Evolutionary conservation across 2,888 invertebrate species (phyloP).

Genomic region (Agrochola circellaris): DNA sequence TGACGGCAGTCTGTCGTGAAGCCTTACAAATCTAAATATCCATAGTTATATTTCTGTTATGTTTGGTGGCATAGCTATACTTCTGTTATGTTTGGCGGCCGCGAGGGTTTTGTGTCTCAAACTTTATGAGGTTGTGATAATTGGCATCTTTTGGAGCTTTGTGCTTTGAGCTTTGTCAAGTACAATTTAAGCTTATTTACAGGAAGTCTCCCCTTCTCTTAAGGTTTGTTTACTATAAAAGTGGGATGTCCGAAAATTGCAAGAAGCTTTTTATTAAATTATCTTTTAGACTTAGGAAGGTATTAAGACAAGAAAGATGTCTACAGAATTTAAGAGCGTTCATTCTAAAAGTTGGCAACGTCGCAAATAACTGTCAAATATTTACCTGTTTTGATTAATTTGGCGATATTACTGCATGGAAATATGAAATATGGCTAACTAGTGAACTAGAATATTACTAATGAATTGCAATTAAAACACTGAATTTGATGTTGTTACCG

Average conservation of each 20-base stretch:
- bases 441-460: too few species aligned
- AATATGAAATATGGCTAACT: too few species aligned
- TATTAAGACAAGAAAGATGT: not conserved
- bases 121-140: not conserved
- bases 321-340: not conserved
- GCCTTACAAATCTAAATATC: conserved; percentile 22
- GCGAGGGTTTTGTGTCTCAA: not conserved
- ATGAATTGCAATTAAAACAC: too few species aligned
- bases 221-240: not conserved
- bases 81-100: not conserved
- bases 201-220: not conserved
- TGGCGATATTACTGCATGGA: too few species aligned
- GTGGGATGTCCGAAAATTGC: not conserved
- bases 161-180: not conserved
- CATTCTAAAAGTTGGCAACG: too few species aligned
- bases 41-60: conserved; percentile 16
- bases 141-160: not conserved
- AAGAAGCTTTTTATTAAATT: not conserved
- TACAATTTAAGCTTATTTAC: not conserved
- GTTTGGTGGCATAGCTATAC: not conserved
- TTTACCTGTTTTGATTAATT: too few species aligned
- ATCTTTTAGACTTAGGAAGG: not conserved
- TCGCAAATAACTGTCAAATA: too few species aligned
- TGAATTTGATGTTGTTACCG: too few species aligned
- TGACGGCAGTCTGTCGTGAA: conserved; percentile 18